These are phyloP conservation scores for Pontoporia blainvillei DNA, from an alignment of 2,113 vertebrate species.

Conservation along the genomic window DNA sequence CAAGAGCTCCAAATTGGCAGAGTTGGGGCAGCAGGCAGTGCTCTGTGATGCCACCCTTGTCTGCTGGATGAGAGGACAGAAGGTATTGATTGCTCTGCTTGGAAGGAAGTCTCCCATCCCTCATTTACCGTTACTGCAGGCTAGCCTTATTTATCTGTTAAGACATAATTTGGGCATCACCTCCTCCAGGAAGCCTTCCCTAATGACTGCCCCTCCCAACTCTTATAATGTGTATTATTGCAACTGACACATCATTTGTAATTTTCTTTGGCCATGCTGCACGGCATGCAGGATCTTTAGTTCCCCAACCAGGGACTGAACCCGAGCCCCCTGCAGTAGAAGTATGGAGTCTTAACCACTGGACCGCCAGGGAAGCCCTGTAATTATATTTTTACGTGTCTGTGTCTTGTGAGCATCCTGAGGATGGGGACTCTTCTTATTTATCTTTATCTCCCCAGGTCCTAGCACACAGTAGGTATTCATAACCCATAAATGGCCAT, in stretches of 20 bases:
- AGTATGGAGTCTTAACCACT: background rate
- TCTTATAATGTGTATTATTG: background rate
- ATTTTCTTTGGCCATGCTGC: too few species aligned
- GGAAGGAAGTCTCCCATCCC: background rate
- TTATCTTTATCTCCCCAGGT: background rate
- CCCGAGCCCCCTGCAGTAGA: background rate
- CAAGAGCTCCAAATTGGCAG: background rate
- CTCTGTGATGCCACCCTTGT: background rate
- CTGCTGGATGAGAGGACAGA: background rate
- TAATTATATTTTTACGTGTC: background rate
- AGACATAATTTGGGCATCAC: background rate
- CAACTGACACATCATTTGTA: background rate
- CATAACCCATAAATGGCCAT: background rate
- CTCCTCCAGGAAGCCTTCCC: background rate
- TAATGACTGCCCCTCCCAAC: background rate
- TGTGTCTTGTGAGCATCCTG: background rate
- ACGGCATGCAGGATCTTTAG: too few species aligned
- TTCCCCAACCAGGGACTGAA: background rate
- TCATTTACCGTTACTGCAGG: background rate
- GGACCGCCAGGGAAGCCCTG: background rate
- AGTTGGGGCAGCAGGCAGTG: background rate
- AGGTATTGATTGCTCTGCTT: background rate
- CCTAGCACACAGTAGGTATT: background rate
- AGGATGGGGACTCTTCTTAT: background rate
- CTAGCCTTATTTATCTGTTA: background rate